Evolutionary conservation across 2,113 vertebrate species (phyloP), one percentile per base, ranked within the genome.

Genomic region (Coracopsis vasa): DNA sequence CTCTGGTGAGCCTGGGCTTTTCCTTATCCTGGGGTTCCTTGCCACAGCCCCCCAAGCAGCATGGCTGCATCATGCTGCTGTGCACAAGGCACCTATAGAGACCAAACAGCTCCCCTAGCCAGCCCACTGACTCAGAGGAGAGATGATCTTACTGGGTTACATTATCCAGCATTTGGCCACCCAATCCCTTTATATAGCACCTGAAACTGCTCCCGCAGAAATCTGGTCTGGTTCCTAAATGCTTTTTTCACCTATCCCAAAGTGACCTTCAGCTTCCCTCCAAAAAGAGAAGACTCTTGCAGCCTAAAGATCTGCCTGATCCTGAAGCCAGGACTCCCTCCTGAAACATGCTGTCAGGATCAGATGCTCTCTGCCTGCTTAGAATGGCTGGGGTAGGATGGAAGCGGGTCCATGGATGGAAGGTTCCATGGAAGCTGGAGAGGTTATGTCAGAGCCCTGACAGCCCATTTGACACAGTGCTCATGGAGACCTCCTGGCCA

Each of bases 71-170:
- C 54, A n/a, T 10, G 5, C 41, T 65, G 48, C 54, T 78, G 48
- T 45, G 21, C 69, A 69, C 37, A 2, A 23, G 23, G 23, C 0
- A 29, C 23, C 84, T 56, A 24, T 45, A 53, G 56, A 60, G 37
- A 53, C 24, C 16, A 83, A 83, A 82, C 21, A 3, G 1, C 15
- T 78, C 21, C 66, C n/a, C 15, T 0, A 0, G 12, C 28, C 4
- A 5, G 10, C 28, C 80, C 86, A 17, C 8, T 0, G 2, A 2
- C 25, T 28, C 50, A 0, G 1, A 25, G 51, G 17, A 82, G 23
- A 79, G 12, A 18, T 5, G 4, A 0, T 33, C 47, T 74, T 47
- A 27, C 78, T 10, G 25, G 17, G 7, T 37, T 67, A 10, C 8
- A 7, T n/a, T 31, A n/a, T 18, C 28, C 25, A 21, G 25, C 11